Conservation (phyloP, 2,797 vertebrate species). For the Acanthornis magna region DNA sequence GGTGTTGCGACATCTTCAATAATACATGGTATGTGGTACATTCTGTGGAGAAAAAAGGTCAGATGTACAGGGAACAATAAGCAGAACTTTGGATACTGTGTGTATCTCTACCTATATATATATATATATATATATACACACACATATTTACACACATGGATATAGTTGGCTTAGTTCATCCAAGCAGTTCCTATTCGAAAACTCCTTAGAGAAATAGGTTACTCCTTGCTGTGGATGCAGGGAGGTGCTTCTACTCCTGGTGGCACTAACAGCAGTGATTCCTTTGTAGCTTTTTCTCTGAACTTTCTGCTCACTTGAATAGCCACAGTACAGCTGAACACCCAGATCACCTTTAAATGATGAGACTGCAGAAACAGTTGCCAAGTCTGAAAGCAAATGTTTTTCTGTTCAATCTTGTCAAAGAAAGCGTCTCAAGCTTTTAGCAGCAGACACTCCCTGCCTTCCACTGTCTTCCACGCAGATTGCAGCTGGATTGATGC, state of each 20-base stretch:
- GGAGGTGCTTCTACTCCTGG: not conserved
- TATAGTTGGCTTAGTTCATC: not conserved
- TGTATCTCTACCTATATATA: not conserved
- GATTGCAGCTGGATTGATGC: not conserved
- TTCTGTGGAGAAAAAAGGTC: not conserved
- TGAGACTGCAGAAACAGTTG: not conserved
- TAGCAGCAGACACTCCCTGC: not conserved
- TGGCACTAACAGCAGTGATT: not conserved
- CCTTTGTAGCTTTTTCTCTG: not conserved
- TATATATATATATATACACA: accelerated
- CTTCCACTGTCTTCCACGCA: not conserved
- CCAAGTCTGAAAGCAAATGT: not conserved
- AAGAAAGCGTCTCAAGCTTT: not conserved
- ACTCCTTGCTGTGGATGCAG: not conserved
- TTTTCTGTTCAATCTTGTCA: not conserved
- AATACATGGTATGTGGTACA: not conserved
- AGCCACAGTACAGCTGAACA: not conserved
- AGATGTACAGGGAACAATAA: not conserved
- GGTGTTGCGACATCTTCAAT: not conserved
- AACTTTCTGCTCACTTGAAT: not conserved
- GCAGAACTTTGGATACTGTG: not conserved
- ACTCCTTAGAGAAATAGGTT: not conserved
- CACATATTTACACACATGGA: not conserved
- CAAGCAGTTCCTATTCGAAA: not conserved
- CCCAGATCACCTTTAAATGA: not conserved